Base-by-base conservation (phyloP, 2,888 invertebrate genomes). In the Lasioglossum pauxillum region DNA sequence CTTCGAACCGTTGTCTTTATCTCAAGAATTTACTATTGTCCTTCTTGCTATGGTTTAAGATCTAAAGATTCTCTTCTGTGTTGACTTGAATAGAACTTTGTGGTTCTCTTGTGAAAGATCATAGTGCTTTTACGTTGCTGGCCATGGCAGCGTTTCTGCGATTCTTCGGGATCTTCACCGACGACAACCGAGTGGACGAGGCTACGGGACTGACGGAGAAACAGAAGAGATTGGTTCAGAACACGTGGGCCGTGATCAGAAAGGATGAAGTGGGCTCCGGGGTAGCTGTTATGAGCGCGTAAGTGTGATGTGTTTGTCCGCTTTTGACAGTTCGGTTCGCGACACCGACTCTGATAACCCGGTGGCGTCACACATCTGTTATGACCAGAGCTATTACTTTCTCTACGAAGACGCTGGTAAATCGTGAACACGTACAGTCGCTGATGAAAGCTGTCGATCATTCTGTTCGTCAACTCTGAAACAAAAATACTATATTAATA, bases 241-340 rank as follows among this genome's bases (percentile, higher is more conserved):
- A 93, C 84, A 95, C 96, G 27, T 96, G 96, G 96, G 94, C 92
- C 31, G 86, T 95, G 64, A 94, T 96, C 46, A 94, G 94, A 83
- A 95, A 95, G 91, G 96, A 96, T 90, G 92, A 95, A n/a, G 93
- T 95, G 44, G 94, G 92, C 84, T 94, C 95, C 83, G 96, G 96
- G 75, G 90, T 95, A 31, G 93, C 95, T 60, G 93, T 96, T 75
- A 95, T 96, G 93, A 87, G 94, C 75, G 92, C 94, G 96, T 96
- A 93, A 95, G 95, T 94, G 89, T 19, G 19, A 57, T 19, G 49
- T 31, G 49, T 75, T 8, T 31, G 12, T 38, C 2, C 31, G 67
- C 67, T 67, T 67, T 67, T 35, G 19, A 16, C 35, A 38, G 19
- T 35, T 23, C 3, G n/a, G 19, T 2, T 35, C 19, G 31, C 5